Evolutionary conservation across 2,113 vertebrate species (phyloP).

Genomic region (Mola mola): DNA sequence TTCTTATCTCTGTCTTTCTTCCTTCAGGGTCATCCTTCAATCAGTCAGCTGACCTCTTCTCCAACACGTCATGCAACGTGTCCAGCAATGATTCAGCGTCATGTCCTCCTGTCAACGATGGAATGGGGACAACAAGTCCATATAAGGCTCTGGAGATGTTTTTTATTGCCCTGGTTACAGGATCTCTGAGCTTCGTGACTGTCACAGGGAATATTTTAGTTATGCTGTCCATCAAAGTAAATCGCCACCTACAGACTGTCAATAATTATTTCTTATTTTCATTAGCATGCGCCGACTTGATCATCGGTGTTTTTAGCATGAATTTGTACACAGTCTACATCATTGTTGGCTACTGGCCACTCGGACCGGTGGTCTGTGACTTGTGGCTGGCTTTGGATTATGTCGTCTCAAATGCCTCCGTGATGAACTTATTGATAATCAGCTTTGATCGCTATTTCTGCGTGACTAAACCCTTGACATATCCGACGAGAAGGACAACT

Average conservation of each 20-base stretch:
- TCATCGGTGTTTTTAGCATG: slow-evolving; percentile 98
- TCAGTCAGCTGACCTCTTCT: slow-evolving; percentile 75
- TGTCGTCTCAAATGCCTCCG: slow-evolving; percentile 95
- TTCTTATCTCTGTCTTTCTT: neutral
- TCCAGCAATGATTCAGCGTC: slow-evolving; percentile 77
- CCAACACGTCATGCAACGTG: slow-evolving; percentile 84
- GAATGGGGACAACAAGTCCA: slow-evolving; percentile 64
- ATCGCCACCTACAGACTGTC: slow-evolving; percentile 97
- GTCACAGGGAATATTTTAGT: slow-evolving; percentile 97
- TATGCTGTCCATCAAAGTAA: slow-evolving; percentile 99
- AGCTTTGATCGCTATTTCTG: slow-evolving; percentile 99
- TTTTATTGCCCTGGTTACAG: slow-evolving; percentile 93
- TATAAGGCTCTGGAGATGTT: slow-evolving; percentile 96
- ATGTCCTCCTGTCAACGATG: slow-evolving; percentile 68
- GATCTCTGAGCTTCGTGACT: slow-evolving; percentile 95
- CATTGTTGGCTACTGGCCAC: slow-evolving; percentile 96
- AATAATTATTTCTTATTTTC: slow-evolving; percentile 99
- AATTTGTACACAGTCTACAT: slow-evolving; percentile 97
- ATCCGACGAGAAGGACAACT: slow-evolving; percentile 92
- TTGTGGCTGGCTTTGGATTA: slow-evolving; percentile 97
- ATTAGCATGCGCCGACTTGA: slow-evolving; percentile 94
- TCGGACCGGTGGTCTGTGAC: slow-evolving; percentile 95
- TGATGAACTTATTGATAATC: slow-evolving; percentile 98
- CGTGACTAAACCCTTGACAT: slow-evolving; percentile 96
- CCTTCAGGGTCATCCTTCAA: slow-evolving; percentile 81